Evolutionary conservation across 2,888 invertebrate species (phyloP), one percentile per base, ranked within the genome.

Genomic region (Oxytorus armatus): DNA sequence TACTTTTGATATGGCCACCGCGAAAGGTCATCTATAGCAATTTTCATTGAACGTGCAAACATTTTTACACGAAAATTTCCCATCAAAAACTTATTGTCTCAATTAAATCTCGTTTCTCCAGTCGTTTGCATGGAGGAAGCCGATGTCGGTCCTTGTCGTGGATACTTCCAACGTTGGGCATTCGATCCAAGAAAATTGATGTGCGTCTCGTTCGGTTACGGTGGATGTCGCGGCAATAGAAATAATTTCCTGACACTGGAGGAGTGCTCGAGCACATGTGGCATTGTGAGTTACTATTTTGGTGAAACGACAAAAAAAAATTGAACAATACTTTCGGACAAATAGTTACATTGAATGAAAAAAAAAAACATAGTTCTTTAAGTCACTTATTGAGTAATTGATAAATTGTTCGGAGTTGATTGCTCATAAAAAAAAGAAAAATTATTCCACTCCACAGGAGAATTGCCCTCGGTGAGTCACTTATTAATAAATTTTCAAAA

Each of bases 201-300:
- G 93, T 99, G 99, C 92, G 94, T 96, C 74, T 95, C 96, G 70
- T 99, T 99, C 93, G 94, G 94, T 70, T 99, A 97, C 92, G 97
- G 98, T 47, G 97, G 97, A 51, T 97, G 97, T 85, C 94, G 97
- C 76, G 98, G 98, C 47, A 98, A 97, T 92, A 94, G 95, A 87
- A 99, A 99, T 92, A 98, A 98, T 92, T 99, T 98, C 93, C 93
- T 96, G 81, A 95, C 96, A 11, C 94, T 94, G 84, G 94, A 95
- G 29, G 97, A 97, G 88, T 98, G 98, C 89, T 93, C 94, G 84
- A 93, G 93, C 84, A 95, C 96, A 5, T 97, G 97, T 90, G 92
- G 93, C 44, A 92, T 94, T 14, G 92, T 96, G 42, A 92, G 94
- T 88, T 16, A 8, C 1, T 36, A n/a, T n/a, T n/a, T n/a, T n/a